phyloP scores from a whole-genome alignment of 2,797 vertebrate genomes.

The Poecile montanus region DNA sequence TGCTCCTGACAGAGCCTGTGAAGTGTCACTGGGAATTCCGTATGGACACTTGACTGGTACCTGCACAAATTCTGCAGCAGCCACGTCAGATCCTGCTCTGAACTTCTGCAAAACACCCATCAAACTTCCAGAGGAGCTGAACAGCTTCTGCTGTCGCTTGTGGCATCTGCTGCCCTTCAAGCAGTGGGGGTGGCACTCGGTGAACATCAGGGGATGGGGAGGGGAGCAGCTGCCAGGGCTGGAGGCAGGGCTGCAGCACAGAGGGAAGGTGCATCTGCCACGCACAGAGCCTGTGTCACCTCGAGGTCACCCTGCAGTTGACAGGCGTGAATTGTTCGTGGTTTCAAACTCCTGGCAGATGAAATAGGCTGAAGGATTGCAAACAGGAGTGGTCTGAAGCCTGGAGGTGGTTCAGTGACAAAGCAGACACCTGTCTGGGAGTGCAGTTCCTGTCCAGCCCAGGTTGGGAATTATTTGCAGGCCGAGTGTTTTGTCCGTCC shows the following conservation, averaged over 20 bases:
- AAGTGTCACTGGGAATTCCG: neutral
- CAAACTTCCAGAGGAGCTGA: neutral
- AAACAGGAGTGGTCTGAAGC: neutral
- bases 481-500: constrained; percentile 27
- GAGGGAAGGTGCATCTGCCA: neutral
- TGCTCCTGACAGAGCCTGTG: neutral
- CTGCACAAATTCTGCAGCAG: neutral
- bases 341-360: neutral
- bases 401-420: constrained; percentile 10
- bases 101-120: neutral
- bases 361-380: neutral
- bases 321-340: neutral
- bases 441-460: constrained; percentile 31
- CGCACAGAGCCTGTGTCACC: neutral
- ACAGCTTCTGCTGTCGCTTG: neutral
- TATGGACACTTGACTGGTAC: neutral
- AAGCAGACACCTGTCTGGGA: constrained; percentile 45
- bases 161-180: constrained; percentile 7
- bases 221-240: neutral
- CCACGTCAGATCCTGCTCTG: neutral
- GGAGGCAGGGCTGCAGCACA: neutral
- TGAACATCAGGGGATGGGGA: neutral
- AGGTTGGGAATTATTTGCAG: constrained; percentile 48
- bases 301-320: neutral
- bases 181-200: neutral